Evolutionary conservation across 2,888 invertebrate species (phyloP), one percentile per base, ranked within the genome.

Genomic region (Gymnocheta viridis): DNA sequence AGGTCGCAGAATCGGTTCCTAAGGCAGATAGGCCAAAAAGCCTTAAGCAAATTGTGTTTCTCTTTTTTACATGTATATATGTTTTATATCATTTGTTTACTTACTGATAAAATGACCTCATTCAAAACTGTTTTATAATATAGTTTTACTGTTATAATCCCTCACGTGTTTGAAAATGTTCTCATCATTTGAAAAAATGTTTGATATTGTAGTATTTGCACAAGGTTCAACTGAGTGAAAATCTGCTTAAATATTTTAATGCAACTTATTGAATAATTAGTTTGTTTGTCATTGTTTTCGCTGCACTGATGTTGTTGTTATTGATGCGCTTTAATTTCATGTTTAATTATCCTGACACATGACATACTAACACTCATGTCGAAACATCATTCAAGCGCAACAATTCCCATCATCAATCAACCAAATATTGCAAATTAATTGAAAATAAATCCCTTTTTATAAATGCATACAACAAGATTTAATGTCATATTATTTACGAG

Each of bases 271-370:
- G 51, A 58, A 44, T 49, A 60, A 58, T 81, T 67, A 67, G 35
- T 47, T 35, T 47, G 17, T 17, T 35, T 73, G 51, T 38, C 17
- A 29, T 19, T 54, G 38, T 27, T 69, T n/a, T 19, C 29, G 19
- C 2, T 29, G 19, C n/a, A 14, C 6, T 19, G 4, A 38, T 38
- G 41, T 19, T 67, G 66, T 32, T 76, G 32, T 41, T 66, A 58
- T 44, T 64, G 27, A 54, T 62, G 35, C 32, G n/a, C 44, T 60
- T 47, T 14, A 62, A 54, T 64, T 66, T 27, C n/a, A 22, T 51
- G 29, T 44, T 78, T 70, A 82, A 54, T 73, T 67, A 54, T 79
- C 69, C 47, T 62, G 54, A 74, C 64, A 69, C 44, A 74, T 69
- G 54, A 62, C 56, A 70, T 12, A 29, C 29, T 22, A 12, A 49